A percentile compares a stretch with the other conserved stretches of the same genome.
These are phyloP conservation scores for Hestina assimilis DNA, from an alignment of 1,140 invertebrate species.

Conservation along the genomic window DNA sequence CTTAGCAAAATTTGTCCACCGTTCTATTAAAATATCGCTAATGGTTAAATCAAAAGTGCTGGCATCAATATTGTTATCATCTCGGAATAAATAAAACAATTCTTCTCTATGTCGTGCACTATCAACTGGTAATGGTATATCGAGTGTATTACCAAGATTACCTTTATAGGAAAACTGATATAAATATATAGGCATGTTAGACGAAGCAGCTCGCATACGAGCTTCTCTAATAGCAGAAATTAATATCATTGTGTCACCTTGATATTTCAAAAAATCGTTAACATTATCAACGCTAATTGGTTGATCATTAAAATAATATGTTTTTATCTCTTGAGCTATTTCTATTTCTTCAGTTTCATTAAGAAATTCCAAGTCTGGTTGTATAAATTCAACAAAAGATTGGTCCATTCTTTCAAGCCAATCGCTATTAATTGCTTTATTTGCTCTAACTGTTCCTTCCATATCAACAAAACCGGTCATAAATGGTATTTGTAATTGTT, in stretches of 20 bases:
- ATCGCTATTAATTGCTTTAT: conserved; percentile 43
- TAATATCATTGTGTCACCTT: conserved; percentile 64
- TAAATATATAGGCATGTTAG: conserved; percentile 44
- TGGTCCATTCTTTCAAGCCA: conserved; percentile 59
- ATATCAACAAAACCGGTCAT: conserved; percentile 64
- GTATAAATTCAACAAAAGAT: conserved; percentile 54
- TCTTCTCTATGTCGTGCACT: conserved; percentile 58
- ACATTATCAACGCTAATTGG: conserved; percentile 31
- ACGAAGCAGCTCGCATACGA: conserved; percentile 36
- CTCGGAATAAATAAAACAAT: conserved; percentile 59
- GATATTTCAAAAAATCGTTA: conserved; percentile 47
- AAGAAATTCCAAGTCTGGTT: conserved; percentile 54
- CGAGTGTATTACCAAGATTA: conserved; percentile 37
- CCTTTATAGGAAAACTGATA: conserved; percentile 69
- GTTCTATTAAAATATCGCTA: conserved; percentile 53
- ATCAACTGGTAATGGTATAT: conserved; percentile 37
- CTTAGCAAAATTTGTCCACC: conserved; percentile 70
- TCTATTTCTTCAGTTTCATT: conserved; percentile 29
- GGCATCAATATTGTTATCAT: conserved; percentile 15
- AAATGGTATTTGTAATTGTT: conserved; percentile 52
- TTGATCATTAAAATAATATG: conserved; percentile 45
- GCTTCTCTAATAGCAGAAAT: conserved; percentile 59
- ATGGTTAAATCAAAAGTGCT: conserved; percentile 40
- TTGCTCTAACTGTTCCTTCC: conserved; percentile 62
- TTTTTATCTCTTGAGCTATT: conserved; percentile 40